A percentile compares a stretch with the other conserved stretches of the same genome.
Conservation (phyloP, 1,140 invertebrate species). For the Drosophila nigromelanica region DNA sequence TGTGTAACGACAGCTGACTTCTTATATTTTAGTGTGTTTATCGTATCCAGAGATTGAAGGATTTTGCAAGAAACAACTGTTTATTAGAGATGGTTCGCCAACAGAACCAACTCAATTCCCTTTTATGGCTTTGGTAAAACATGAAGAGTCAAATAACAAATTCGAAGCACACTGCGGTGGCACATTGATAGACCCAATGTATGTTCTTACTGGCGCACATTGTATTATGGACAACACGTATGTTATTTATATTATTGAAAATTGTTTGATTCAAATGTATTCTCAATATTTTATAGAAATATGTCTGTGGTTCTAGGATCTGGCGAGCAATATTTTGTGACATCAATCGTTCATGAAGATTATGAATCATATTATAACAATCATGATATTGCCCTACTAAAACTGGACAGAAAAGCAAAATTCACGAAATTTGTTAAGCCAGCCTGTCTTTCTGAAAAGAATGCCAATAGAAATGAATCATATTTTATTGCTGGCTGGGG, state of each 20-base stretch:
- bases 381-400: conserved; percentile 20
- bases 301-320: conserved; percentile 3
- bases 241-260: background rate
- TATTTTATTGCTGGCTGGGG: conserved; percentile 19
- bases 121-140: conserved; percentile 15
- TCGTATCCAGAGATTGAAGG: background rate
- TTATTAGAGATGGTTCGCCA: background rate
- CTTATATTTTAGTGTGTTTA: conserved; percentile 17
- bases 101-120: background rate
- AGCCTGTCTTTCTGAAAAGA: conserved; percentile 8
- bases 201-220: conserved; percentile 30
- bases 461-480: no score
- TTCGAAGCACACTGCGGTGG: conserved; percentile 8
- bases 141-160: background rate
- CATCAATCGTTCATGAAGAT: background rate
- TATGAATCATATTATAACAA: background rate
- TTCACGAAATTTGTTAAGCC: conserved; percentile 18
- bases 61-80: background rate
- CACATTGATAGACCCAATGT: conserved; percentile 9
- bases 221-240: background rate
- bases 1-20: no score
- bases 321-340: no score
- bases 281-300: conserved; percentile 3
- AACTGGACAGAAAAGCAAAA: background rate
- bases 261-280: no score